Base-by-base conservation (phyloP, 1,140 invertebrate genomes). In the Maniola jurtina region DNA sequence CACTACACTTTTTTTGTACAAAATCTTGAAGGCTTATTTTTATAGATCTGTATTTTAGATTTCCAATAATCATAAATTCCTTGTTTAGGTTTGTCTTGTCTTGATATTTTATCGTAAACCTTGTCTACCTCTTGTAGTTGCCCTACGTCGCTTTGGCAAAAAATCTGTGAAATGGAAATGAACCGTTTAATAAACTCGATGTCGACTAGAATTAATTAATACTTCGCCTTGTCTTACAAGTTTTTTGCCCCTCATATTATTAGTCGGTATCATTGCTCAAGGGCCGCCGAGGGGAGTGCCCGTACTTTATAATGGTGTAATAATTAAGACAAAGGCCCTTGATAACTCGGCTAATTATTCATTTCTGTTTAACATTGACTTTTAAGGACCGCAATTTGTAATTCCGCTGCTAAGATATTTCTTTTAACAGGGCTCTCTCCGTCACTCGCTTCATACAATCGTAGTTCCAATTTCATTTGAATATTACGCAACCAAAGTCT, bases 251-350 rank as follows among this genome's bases (percentile, higher is more conserved):
- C 76, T 75, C 72, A 81, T 77, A 81, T 80, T 79, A 71, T 80
- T 79, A 71, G 79, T 61, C 71, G 71, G 72, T 87, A 83, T 85
- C 83, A 81, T 71, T 74, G 74, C 70, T 64, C 68, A 69, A 73
- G 77, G 79, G 81, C 77, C 76, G 76, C 45, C 42, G 64, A 72
- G 76, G 76, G 76, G 74, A 81, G 78, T 75, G 74, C 66, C 70
- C 67, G 69, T 56, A 76, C 70, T 81, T 81, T 83, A 79, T 85
- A 87, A 89, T 83, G 86, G 81, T 79, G 80, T 76, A 75, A 86
- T 88, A 88, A 89, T 89, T 86, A 88, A 89, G 86, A 88, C 76
- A 83, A 81, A 89, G 77, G 73, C 83, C 76, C 79, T 82, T 83
- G 79, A 75, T 79, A 78, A 83, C 72, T 72, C 71, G 60, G 52